These are phyloP conservation scores for Drosophila orena DNA, from an alignment of 1,140 invertebrate genomes.

Conservation along the genomic window DNA sequence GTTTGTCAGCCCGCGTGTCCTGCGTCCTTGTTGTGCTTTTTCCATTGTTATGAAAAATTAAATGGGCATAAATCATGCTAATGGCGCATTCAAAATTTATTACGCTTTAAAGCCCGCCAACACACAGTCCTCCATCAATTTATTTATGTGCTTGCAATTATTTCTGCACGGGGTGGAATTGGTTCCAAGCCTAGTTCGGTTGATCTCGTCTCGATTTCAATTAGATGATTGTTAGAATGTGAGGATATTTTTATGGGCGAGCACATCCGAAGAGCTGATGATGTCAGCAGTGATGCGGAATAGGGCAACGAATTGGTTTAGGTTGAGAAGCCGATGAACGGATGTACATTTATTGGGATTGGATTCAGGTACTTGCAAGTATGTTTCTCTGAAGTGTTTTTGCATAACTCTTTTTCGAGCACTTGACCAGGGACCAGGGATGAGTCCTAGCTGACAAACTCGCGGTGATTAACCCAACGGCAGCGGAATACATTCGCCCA, in stretches of 20 bases:
- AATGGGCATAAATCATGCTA: slow-evolving; percentile 84
- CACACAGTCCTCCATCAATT: slow-evolving; percentile 53
- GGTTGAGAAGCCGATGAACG: slow-evolving; percentile 1
- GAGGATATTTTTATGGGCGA: slow-evolving; percentile 40
- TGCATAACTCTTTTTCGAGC: background rate
- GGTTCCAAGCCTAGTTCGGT: slow-evolving; percentile 36
- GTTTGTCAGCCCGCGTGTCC: slow-evolving; percentile 60
- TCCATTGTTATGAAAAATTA: slow-evolving; percentile 83
- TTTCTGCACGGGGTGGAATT: slow-evolving; percentile 36
- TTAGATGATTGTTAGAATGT: slow-evolving; percentile 68
- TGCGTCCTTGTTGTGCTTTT: slow-evolving; percentile 39
- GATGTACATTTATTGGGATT: too few species aligned
- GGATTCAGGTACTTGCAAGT: too few species aligned
- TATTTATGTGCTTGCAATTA: slow-evolving; percentile 72
- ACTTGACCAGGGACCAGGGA: too few species aligned
- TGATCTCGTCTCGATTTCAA: slow-evolving; percentile 65
- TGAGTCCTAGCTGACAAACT: background rate
- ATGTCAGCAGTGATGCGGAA: slow-evolving; percentile 35
- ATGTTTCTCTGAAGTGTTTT: too few species aligned
- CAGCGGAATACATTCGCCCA: slow-evolving; percentile 7
- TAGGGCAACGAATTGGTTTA: slow-evolving; percentile 17
- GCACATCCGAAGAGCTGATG: slow-evolving; percentile 24
- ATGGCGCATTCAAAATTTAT: slow-evolving; percentile 84
- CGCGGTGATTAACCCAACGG: slow-evolving; percentile 2
- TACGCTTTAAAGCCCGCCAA: slow-evolving; percentile 73